Evolutionary conservation across 2,113 vertebrate genomes (phyloP), one percentile per base, ranked within the genome.

Genomic region (Proterorhinus semilunaris): DNA sequence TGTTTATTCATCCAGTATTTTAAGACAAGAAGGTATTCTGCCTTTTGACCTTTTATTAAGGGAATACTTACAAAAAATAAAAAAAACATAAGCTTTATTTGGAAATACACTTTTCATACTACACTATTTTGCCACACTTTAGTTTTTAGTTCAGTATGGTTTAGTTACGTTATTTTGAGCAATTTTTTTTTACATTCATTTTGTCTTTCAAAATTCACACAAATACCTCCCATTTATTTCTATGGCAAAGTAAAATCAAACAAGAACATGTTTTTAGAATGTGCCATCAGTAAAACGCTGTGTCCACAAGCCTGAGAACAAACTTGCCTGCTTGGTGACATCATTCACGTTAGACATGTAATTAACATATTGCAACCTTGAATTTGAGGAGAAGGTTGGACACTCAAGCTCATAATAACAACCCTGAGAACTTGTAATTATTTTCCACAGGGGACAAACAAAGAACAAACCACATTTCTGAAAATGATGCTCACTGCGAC

Each of bases 311-410:
- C 65, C 49, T 64, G 74, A 61, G 78, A 88, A 87, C 87, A 86
- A 88, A 76, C 79, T 84, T 81, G 77, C 81, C 90, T 88, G 76
- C 75, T 65, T n/a, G 50, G 76, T 92, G 91, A 92, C 88, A 91
- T 92, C 89, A 91, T 87, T 82, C 83, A 74, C 79, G 72, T 77
- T 83, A 92, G 90, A 91, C 91, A 81, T 93, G 79, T 90, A 91
- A 94, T 93, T 91, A 92, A 90, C 89, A 83, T 81, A 79, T 77
- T 69, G 82, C 77, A 83, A 83, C 78, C 83, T 75, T 79, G 84
- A 73, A 87, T 88, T 87, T 82, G 81, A 71, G 77, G 71, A 77
- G 86, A 79, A 84, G 77, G 76, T 59, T 49, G 81, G 83, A 82
- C 72, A 74, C 76, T 69, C 76, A 79, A 85, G 82, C 84, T 84